Evolutionary conservation across 2,888 invertebrate species (phyloP), one percentile per base, ranked within the genome.

Genomic region (Timema podura): DNA sequence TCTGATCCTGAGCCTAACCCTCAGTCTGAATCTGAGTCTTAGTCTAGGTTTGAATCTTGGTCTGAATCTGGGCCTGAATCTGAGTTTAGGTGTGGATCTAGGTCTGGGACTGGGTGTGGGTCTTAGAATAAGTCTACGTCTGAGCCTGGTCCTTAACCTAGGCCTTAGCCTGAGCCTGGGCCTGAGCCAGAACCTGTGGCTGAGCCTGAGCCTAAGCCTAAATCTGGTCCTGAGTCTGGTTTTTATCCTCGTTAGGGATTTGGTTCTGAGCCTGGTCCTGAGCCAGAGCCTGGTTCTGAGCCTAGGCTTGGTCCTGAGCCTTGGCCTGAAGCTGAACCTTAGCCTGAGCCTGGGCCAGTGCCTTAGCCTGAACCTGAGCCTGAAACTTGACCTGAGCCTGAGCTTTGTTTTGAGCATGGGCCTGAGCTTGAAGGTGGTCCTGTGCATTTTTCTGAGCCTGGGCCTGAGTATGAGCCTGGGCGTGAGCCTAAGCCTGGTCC

Each of bases 331-430:
- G n/a, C 64, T 64, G 6, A 64, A 48, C 16, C 49, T 67, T 48
- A n/a, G 51, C 11, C 9, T 67, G 44, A 51, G 51, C 46, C 44
- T 67, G 67, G 10, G 44, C 11, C 30, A 44, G 54, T 3, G 65
- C 65, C 65, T 65, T 44, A n/a, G 65, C 45, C 45, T 65, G 65
- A 45, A 46, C 65, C 47, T 65, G 65, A 13, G 45, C 65, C 66
- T 66, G 48, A 13, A 49, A 48, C 10, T 66, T 47, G n/a, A 49
- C 66, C 48, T 66, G 66, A 13, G 45, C 65, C 13, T 66, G 66
- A 48, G 66, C 66, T n/a, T 66, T 47, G 15, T 47, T 49, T 11
- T 66, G 66, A 9, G 66, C 51, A 10, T 49, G 51, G 13, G 51
- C 51, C 51, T 49, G 51, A 49, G 51, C 51, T 13, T 49, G 51